Evolutionary conservation across 2,113 vertebrate genomes (phyloP).

Genomic region (Charina bottae): DNA sequence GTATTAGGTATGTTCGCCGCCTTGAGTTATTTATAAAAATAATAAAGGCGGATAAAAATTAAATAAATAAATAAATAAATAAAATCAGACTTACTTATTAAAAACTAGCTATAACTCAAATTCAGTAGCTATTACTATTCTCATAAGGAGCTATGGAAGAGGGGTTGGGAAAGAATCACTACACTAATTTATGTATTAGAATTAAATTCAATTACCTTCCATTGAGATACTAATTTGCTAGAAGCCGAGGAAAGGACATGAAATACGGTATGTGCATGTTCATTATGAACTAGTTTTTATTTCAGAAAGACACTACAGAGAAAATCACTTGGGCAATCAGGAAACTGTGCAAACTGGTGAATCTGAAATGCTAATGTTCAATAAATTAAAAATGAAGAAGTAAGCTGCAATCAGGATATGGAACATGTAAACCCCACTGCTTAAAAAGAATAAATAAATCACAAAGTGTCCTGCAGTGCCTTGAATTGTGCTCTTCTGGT

Average conservation of each 20-base stretch:
- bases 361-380: not conserved
- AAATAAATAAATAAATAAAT: too few relatives aligned
- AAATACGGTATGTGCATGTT: not conserved
- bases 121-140: slow-evolving; percentile 1
- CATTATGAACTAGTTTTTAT: not conserved
- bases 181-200: not conserved
- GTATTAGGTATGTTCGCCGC: too few relatives aligned
- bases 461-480: not conserved
- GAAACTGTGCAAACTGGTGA: not conserved
- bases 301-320: not conserved
- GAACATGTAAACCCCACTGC: not conserved
- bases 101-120: not conserved
- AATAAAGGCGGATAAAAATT: too few relatives aligned
- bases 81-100: slow-evolving; percentile 2
- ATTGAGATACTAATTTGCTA: not conserved
- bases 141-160: not conserved
- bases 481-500: not conserved
- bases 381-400: not conserved
- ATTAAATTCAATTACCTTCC: not conserved
- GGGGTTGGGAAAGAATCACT: not conserved
- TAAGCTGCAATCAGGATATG: not conserved
- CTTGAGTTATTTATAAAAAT: too few relatives aligned
- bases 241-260: not conserved
- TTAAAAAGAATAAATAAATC: not conserved
- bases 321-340: not conserved